phyloP scores from a whole-genome alignment of 2,113 vertebrate species.

The Erythrolamprus reginae region DNA sequence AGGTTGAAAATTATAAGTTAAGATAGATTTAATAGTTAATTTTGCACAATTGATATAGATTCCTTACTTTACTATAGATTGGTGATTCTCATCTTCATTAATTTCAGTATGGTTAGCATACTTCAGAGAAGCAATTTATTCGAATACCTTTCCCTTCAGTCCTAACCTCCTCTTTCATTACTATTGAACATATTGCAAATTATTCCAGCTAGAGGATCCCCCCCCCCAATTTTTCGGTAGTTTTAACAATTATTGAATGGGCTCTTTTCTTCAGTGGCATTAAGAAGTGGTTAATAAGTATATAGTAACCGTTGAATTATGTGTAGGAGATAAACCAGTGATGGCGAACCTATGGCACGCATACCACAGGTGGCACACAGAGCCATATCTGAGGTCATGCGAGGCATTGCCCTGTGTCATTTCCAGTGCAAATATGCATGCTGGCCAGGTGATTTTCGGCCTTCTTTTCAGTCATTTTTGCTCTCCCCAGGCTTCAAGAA shows the following conservation, averaged over 20 bases:
- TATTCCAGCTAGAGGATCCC: not conserved
- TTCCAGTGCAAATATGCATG: no score
- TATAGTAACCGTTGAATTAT: not conserved
- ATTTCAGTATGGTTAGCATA: slow-evolving; percentile 26
- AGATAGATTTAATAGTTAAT: slow-evolving; percentile 24
- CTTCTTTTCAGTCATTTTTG: no score
- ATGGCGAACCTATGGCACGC: no score
- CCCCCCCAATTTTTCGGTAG: not conserved
- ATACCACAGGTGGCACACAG: no score
- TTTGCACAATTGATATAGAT: slow-evolving; percentile 21
- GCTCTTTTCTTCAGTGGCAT: not conserved
- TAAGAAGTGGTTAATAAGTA: not conserved
- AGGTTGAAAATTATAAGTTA: slow-evolving; percentile 12
- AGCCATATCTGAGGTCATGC: no score
- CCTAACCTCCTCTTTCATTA: slow-evolving; percentile 9
- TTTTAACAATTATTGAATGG: not conserved
- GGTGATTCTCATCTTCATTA: slow-evolving; percentile 36
- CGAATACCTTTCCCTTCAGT: slow-evolving; percentile 9
- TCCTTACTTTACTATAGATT: slow-evolving; percentile 17
- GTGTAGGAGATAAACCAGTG: no score
- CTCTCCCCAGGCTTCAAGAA: no score
- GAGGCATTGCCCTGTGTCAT: no score
- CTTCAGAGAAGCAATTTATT: slow-evolving; percentile 35
- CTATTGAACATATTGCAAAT: slow-evolving; percentile 6
- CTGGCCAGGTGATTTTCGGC: no score